Evolutionary conservation across 2,888 invertebrate species (phyloP).

Genomic region (Zelleria hepariella): DNA sequence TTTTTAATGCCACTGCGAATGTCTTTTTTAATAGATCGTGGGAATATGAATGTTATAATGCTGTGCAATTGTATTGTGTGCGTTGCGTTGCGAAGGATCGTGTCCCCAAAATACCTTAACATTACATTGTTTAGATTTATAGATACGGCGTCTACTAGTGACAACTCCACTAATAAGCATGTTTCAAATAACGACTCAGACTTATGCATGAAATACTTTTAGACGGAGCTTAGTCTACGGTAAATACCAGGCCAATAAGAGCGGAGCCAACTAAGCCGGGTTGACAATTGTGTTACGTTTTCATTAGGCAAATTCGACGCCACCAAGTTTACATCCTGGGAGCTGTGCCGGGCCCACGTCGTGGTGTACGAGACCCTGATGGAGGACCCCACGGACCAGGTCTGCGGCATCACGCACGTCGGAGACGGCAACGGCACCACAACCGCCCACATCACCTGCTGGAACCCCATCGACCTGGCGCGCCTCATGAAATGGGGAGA

Average conservation of each 20-base stretch:
- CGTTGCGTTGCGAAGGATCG: neutral
- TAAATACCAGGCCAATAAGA: too few relatives aligned
- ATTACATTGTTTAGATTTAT: neutral
- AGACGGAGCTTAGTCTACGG: too few relatives aligned
- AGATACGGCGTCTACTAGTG: too few relatives aligned
- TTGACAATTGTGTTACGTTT: too few relatives aligned
- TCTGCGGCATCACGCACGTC: slow-evolving; percentile 81
- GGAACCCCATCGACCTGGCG: slow-evolving; percentile 81
- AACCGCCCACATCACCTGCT: slow-evolving; percentile 77
- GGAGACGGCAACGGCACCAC: slow-evolving; percentile 76
- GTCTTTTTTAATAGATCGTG: neutral
- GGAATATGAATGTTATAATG: neutral
- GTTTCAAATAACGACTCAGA: too few relatives aligned
- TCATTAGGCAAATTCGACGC: slow-evolving; percentile 80
- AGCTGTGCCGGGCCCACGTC: slow-evolving; percentile 79
- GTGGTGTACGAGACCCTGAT: slow-evolving; percentile 82
- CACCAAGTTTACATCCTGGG: slow-evolving; percentile 74
- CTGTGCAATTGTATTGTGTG: neutral
- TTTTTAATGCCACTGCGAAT: neutral
- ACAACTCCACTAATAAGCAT: too few relatives aligned
- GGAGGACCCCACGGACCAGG: slow-evolving; percentile 82
- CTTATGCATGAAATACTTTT: too few relatives aligned
- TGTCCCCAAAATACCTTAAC: neutral
- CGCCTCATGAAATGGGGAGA: slow-evolving; percentile 82
- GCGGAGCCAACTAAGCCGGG: too few relatives aligned